Conservation (phyloP, 2,888 invertebrate genomes). For the Blastobasis lacticolella region DNA sequence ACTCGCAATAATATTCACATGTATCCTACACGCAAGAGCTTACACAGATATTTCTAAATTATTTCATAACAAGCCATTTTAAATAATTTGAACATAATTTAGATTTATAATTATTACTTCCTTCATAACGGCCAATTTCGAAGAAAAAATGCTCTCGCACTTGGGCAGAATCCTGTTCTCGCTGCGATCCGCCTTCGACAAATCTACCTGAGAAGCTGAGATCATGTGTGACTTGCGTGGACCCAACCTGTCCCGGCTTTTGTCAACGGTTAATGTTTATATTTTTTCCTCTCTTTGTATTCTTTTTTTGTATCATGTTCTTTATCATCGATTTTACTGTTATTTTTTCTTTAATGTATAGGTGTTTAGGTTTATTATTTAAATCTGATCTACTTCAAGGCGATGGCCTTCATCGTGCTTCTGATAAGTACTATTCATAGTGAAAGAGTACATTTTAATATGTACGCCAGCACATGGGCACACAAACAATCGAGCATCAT, state of each 20-base stretch:
- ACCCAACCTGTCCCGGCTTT: constrained; percentile 28
- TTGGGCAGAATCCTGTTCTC: constrained; percentile 62
- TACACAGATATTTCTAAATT: too few species aligned
- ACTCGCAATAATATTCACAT: too few species aligned
- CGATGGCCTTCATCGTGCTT: too few species aligned
- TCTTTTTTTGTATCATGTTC: too few species aligned
- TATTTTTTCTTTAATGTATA: background rate
- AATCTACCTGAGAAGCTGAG: constrained; percentile 62
- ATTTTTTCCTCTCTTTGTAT: background rate
- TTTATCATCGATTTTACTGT: background rate
- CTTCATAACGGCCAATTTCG: constrained; percentile 60
- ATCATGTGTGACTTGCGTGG: constrained; percentile 52
- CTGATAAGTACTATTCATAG: too few species aligned
- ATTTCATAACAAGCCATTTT: too few species aligned
- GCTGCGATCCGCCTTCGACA: constrained; percentile 33
- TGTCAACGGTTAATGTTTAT: constrained; percentile 17
- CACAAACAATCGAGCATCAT: constrained; percentile 18
- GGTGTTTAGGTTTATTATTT: too few species aligned
- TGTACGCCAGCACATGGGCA: constrained; percentile 10
- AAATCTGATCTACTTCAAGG: too few species aligned
- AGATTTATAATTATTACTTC: constrained; percentile 40
- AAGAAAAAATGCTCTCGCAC: constrained; percentile 46
- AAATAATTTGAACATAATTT: constrained; percentile 16
- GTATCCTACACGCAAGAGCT: too few species aligned
- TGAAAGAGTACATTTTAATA: constrained; percentile 2